phyloP scores from a whole-genome alignment of 1,140 invertebrate genomes.

The Teleogryllus occipitalis region DNA sequence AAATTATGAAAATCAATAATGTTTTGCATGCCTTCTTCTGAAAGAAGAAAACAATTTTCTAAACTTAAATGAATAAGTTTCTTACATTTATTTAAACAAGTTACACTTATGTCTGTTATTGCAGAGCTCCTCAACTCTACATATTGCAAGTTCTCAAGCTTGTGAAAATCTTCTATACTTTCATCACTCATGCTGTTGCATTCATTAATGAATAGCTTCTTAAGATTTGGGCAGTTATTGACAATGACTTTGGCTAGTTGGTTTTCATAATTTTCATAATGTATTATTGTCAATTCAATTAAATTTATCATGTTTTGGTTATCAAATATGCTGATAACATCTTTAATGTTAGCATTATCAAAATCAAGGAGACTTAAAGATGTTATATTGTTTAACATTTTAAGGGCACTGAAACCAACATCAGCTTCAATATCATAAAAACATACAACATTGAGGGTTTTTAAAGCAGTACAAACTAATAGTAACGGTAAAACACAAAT shows the following conservation, averaged over 20 bases:
- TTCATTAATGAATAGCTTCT: neutral
- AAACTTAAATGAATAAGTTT: neutral
- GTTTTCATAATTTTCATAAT: neutral
- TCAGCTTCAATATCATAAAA: neutral
- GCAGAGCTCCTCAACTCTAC: neutral
- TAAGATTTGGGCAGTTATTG: neutral
- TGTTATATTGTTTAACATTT: neutral
- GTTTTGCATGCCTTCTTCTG: neutral
- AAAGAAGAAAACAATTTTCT: conserved; percentile 1
- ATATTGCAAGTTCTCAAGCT: neutral
- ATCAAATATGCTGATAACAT: neutral
- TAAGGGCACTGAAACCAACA: neutral
- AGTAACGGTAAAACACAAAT: neutral
- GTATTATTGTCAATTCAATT: neutral
- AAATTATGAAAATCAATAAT: neutral
- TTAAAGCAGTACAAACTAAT: neutral
- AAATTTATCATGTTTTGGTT: neutral
- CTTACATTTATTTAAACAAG: neutral
- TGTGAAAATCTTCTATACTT: neutral
- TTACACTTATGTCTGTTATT: neutral
- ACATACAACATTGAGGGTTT: neutral
- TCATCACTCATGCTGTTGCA: neutral
- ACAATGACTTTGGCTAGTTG: neutral
- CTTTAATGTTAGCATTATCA: neutral
- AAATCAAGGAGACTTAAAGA: neutral